Conservation (phyloP, 2,113 vertebrate genomes). For the Neodontobutis hainanensis region DNA sequence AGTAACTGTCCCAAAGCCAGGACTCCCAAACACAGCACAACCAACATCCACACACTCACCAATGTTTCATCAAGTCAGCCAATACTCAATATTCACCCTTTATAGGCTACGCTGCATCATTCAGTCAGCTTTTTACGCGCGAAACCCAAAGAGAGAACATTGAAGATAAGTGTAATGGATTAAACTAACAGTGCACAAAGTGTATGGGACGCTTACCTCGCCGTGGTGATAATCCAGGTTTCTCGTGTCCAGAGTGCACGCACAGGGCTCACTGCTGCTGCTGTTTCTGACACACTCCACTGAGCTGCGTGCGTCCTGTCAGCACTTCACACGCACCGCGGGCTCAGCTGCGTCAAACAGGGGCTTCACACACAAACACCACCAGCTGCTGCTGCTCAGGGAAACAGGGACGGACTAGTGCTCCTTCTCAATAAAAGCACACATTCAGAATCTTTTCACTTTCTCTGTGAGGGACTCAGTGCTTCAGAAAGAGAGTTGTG, state of each 20-base stretch:
- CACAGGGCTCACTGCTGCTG: conserved; percentile 41
- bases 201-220: conserved; percentile 56
- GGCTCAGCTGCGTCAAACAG: conserved; percentile 48
- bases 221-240: conserved; percentile 74
- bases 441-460: too few species aligned
- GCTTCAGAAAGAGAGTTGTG: neutral
- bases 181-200: neutral
- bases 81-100: neutral
- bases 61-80: neutral
- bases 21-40: neutral
- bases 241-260: conserved; percentile 10
- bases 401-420: neutral
- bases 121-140: neutral
- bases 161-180: neutral
- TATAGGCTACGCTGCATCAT: neutral
- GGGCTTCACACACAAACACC: neutral
- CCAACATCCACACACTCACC: neutral
- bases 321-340: conserved; percentile 39
- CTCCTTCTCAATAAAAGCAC: conserved; percentile 58
- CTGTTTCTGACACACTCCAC: conserved; percentile 60
- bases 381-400: neutral
- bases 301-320: conserved; percentile 48
- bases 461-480: too few species aligned
- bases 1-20: conserved; percentile 63
- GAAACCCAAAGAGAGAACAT: neutral